Base-by-base conservation (phyloP, 1,140 invertebrate genomes). In the Rhynchophorus ferrugineus region DNA sequence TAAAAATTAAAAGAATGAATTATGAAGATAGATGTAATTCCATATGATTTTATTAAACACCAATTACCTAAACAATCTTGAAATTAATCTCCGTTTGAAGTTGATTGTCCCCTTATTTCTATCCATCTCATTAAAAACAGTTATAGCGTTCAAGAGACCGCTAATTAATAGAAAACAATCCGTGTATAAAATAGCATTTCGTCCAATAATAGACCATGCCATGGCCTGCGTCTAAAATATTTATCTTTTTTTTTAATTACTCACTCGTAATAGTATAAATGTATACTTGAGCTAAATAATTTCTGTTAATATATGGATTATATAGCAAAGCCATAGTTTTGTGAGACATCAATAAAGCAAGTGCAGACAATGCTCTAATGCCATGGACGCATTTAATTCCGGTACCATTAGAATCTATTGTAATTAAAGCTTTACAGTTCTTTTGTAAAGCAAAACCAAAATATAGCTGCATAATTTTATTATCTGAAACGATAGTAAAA, bases 151-250 rank as follows among this genome's bases (percentile, higher is more conserved):
- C 22, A 86, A 65, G 36, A 84, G 76, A 9, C 83, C 84, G 56
- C 83, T 85, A 33, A 87, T 69, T 72, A 85, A 80, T n/a, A 87
- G 76, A 59, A 87, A 87, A 19, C 78, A 79, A 68, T 87, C 84
- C 1, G 84, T 87, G 58, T 86, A 85, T 6, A 87, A 68, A 58
- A 82, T 83, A 0, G 84, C 83, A 2, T 81, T 83, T 35, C 83
- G 72, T 22, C 79, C 82, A 21, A 86, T 70, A 1, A 84, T 79
- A 0, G 82, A 81, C 83, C 82, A 85, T 1, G 78, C 75, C 72
- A 78, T 56, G 76, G 0, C 78, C 77, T 49, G 76, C 78, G 53
- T 84, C 64, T 84, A 75, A 18, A 82, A 51, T 8, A 84, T 66
- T 19, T 80, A 62, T 2, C 75, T 29, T n/a, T 79, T 79, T 57